Evolutionary conservation across 30 jellyfish, hydroid and myxozoan species (phyloP).

Genomic region (Pseudorhiza aurosa): DNA sequence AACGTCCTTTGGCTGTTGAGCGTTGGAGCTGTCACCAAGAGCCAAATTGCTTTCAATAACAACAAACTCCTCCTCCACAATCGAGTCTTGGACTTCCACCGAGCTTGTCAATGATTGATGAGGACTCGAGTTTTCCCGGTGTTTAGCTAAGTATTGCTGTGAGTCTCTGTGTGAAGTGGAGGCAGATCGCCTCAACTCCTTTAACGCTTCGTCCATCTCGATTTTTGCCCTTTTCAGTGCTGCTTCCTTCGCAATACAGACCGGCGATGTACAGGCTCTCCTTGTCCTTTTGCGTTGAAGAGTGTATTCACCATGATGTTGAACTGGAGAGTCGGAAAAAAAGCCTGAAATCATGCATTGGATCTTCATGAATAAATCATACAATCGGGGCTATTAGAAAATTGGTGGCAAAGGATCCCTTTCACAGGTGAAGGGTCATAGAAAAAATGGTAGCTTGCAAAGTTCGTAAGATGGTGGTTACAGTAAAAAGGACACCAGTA

Average conservation of each 20-base stretch:
- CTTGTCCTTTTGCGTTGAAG: conserved; percentile 8
- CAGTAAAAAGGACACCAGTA: too few species aligned
- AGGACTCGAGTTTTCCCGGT: conserved; percentile 41
- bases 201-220: conserved; percentile 62
- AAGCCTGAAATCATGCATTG: too few species aligned
- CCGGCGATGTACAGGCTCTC: conserved; percentile 23
- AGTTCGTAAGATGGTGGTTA: too few species aligned
- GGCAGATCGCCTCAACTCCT: conserved; percentile 50
- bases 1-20: neutral
- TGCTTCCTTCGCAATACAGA: conserved; percentile 8
- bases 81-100: conserved; percentile 42
- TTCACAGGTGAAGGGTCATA: too few species aligned
- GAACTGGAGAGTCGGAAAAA: too few species aligned
- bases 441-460: too few species aligned
- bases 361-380: too few species aligned
- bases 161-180: conserved; percentile 16
- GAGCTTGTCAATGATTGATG: conserved; percentile 56
- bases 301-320: neutral
- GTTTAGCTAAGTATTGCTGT: neutral
- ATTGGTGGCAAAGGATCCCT: too few species aligned
- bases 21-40: neutral
- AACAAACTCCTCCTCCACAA: conserved; percentile 63
- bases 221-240: conserved; percentile 55
- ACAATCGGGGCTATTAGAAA: too few species aligned
- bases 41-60: conserved; percentile 28